A percentile compares a stretch with the other conserved stretches of the same genome.
Conservation (phyloP, 2,113 vertebrate genomes). For the Mellivora capensis region DNA sequence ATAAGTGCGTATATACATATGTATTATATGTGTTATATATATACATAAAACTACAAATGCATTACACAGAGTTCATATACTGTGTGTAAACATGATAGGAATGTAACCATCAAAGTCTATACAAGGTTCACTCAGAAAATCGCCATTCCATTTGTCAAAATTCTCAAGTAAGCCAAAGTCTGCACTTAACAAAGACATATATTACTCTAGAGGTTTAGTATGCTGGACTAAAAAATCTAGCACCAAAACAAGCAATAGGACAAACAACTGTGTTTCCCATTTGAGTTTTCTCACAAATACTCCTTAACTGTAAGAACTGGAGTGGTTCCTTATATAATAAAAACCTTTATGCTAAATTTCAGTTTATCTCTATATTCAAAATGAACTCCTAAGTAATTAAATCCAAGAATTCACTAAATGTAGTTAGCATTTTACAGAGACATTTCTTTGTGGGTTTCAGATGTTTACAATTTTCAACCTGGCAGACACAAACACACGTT, state of each 20-base stretch:
- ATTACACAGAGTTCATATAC: background rate
- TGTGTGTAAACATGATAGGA: background rate
- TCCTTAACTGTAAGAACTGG: background rate
- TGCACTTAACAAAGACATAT: background rate
- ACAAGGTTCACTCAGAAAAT: background rate
- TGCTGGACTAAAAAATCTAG: background rate
- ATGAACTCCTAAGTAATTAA: conserved; percentile 22
- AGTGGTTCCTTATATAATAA: background rate
- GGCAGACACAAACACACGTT: background rate
- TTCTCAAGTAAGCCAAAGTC: background rate
- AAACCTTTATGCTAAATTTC: background rate
- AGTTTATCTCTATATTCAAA: conserved; percentile 22
- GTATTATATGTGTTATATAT: too few species aligned
- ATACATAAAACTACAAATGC: background rate
- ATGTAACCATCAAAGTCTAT: background rate
- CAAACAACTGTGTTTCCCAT: background rate
- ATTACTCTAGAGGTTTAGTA: background rate
- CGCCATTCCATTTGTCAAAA: background rate
- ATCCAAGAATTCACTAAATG: conserved; percentile 30
- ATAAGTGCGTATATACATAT: too few species aligned
- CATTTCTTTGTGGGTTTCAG: background rate
- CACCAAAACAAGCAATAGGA: background rate
- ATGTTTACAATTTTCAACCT: conserved; percentile 2
- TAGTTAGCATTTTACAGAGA: background rate
- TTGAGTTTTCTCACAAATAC: conserved; percentile 44